These are phyloP conservation scores for Pionites leucogaster DNA, from an alignment of 2,113 vertebrate genomes.

Conservation along the genomic window DNA sequence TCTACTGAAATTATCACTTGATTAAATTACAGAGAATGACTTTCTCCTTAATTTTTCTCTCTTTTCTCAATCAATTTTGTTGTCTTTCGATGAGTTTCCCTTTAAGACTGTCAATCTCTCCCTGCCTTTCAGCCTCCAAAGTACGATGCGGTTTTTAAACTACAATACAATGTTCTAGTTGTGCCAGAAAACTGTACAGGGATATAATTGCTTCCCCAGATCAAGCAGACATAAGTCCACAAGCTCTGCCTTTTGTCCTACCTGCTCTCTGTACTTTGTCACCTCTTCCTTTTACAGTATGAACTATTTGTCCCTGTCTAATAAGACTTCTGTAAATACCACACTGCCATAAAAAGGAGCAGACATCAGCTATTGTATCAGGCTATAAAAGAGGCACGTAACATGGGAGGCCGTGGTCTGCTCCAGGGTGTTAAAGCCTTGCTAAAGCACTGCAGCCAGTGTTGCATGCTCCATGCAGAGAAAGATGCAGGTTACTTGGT, in stretches of 20 bases:
- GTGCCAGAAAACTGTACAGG: neutral
- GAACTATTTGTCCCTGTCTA: neutral
- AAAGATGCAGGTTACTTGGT: neutral
- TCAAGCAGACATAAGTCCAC: neutral
- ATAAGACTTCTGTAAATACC: neutral
- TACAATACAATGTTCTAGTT: neutral
- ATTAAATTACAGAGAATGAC: conserved; percentile 30
- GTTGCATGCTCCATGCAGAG: neutral
- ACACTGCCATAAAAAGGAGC: neutral
- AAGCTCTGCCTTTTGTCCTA: neutral
- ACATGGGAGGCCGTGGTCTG: neutral
- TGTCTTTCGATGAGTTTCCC: neutral
- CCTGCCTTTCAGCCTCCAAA: neutral
- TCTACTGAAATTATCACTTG: conserved; percentile 21
- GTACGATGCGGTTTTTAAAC: neutral
- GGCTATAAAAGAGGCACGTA: neutral
- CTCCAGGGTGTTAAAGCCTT: neutral
- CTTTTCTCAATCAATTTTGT: neutral
- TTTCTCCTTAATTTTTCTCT: neutral
- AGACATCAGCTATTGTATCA: neutral
- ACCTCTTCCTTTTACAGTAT: neutral
- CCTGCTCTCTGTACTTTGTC: neutral
- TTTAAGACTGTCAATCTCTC: neutral
- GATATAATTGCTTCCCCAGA: neutral
- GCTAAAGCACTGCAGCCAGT: neutral